Base-by-base conservation (phyloP, 2,113 vertebrate species). In the Lathamus discolor region DNA sequence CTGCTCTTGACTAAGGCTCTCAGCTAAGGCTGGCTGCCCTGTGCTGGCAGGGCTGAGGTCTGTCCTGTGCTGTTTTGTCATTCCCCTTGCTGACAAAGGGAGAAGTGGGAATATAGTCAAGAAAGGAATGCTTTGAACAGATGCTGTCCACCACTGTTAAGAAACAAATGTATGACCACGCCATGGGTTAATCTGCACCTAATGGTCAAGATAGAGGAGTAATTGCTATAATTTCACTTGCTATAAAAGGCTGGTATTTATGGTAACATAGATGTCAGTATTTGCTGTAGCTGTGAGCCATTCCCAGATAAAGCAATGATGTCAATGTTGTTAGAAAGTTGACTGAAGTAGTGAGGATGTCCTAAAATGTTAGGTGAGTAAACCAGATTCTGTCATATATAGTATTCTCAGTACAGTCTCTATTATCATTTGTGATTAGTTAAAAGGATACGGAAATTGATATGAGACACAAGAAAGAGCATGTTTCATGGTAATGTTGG, bases 241-340 rank as follows among this genome's bases (percentile, higher is more conserved):
- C 20, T 41, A 46, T 10, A 51, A 27, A 63, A 39, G 29, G 10
- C 5, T 51, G 27, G 16, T 27, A 52, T 61, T 67, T 86, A 59
- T 11, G 54, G 9, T 13, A 77, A 77, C 85, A 85, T 87, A 98
- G 96, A 97, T 97, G 78, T 98, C 98, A 31, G 96, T 97, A 90
- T 98, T 98, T 20, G 95, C 97, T 29, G 95, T 89, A 18, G 97
- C 95, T 9, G 96, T 98, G 94, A 98, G 48, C 97, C 97, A 98
- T 91, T 99, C 96, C 96, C 97, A 51, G 95, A 90, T 15, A 98
- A 31, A 63, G 93, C 96, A 85, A 97, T 78, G 61, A 98, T 75
- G 75, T 98, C 97, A 91, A 98, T 96, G 46, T 97, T 96, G 78
- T 96, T 95, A 27, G 97, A 98, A 51, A 98, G 93, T 83, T 98